These are phyloP conservation scores for Eufriesea mexicana DNA, from an alignment of 1,140 invertebrate species.

Conservation along the genomic window DNA sequence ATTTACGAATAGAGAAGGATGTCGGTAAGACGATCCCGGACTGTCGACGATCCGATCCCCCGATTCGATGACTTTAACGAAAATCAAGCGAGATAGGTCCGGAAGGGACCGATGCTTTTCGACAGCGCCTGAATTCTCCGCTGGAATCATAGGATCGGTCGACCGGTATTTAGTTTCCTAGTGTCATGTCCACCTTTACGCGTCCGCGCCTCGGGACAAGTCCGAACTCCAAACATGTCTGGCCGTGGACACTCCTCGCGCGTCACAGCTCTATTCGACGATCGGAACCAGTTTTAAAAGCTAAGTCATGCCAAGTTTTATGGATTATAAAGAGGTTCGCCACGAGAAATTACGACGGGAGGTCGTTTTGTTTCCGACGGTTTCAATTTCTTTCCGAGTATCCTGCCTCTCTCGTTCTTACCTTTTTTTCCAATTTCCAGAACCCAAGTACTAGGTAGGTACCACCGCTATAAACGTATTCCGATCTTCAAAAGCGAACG, in stretches of 20 bases:
- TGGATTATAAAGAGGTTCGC: background rate
- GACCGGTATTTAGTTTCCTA: slow-evolving; percentile 78
- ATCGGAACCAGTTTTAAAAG: slow-evolving; percentile 39
- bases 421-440: no score
- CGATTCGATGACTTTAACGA: slow-evolving; percentile 63
- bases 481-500: background rate
- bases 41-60: slow-evolving; percentile 56
- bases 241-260: slow-evolving; percentile 53
- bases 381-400: background rate
- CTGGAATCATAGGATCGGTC: slow-evolving; percentile 55
- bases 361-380: no score
- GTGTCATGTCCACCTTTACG: slow-evolving; percentile 81
- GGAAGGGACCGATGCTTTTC: slow-evolving; percentile 62
- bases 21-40: slow-evolving; percentile 54
- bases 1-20: slow-evolving; percentile 34
- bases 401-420: background rate
- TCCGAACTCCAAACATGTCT: slow-evolving; percentile 76
- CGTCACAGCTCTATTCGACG: slow-evolving; percentile 75
- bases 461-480: background rate
- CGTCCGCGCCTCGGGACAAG: slow-evolving; percentile 79
- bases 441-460: no score
- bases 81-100: slow-evolving; percentile 73
- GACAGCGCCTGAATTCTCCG: slow-evolving; percentile 67
- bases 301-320: background rate
- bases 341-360: background rate